Percentiles rank a stretch among this genome's conserved stretches.
These are phyloP conservation scores for Diglossa cyanea DNA, from an alignment of 2,797 vertebrate genomes.

Conservation along the genomic window DNA sequence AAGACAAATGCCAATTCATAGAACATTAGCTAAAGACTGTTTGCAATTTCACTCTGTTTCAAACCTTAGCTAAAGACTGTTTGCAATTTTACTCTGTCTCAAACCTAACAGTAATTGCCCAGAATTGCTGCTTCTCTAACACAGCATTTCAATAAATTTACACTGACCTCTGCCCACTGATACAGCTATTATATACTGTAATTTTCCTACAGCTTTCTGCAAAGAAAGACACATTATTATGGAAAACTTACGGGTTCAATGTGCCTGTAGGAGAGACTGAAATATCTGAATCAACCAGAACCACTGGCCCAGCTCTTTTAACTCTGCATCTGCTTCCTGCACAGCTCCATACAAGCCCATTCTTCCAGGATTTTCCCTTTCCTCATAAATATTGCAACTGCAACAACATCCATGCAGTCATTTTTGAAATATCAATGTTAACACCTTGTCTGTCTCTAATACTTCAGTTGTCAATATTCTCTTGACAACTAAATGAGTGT, in stretches of 20 bases:
- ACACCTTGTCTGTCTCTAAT: neutral
- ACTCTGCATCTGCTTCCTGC: neutral
- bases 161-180: slow-evolving; percentile 6
- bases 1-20: neutral
- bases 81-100: neutral
- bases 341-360: neutral
- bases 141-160: neutral
- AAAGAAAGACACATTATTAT: neutral
- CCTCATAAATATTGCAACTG: neutral
- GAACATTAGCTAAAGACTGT: neutral
- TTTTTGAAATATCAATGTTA: neutral
- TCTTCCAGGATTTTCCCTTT: neutral
- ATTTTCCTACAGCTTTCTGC: neutral
- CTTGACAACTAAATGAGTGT: neutral
- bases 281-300: neutral
- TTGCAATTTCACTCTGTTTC: neutral
- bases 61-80: neutral
- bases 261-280: neutral
- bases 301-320: neutral
- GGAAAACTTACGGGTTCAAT: neutral
- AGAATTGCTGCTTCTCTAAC: neutral
- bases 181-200: neutral
- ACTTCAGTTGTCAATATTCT: neutral
- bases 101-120: neutral
- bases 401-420: neutral